Evolutionary conservation across 2,113 vertebrate genomes (phyloP).

Genomic region (Arvicanthis niloticus): DNA sequence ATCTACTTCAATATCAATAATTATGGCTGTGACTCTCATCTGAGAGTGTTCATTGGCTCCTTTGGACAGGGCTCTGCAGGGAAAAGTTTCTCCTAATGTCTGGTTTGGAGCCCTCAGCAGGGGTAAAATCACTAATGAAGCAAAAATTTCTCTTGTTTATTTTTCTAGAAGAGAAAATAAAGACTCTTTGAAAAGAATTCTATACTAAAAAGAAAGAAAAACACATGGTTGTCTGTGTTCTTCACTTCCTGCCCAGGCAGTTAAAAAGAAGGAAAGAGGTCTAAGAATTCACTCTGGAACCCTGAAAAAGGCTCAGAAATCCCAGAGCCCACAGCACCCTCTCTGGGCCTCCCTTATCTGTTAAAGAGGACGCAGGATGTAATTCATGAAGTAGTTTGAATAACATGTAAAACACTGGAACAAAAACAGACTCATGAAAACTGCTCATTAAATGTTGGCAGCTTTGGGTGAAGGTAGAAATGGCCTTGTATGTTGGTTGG

Average conservation of each 20-base stretch:
- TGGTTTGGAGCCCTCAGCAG: not conserved
- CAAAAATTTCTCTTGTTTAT: slow-evolving; percentile 67
- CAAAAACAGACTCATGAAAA: not conserved
- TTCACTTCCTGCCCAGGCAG: not conserved
- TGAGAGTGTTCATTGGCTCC: not conserved
- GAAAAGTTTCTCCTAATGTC: not conserved
- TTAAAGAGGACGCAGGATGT: not conserved
- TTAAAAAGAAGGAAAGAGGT: not conserved
- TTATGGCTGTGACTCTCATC: not conserved
- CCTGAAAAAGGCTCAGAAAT: not conserved
- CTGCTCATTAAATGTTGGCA: not conserved
- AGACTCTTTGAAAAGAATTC: slow-evolving; percentile 36
- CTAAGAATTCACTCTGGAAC: not conserved
- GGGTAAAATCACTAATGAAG: slow-evolving; percentile 42
- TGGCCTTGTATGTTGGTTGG: not conserved
- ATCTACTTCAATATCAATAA: slow-evolving; percentile 22
- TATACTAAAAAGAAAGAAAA: slow-evolving; percentile 49
- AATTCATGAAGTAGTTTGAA: not conserved
- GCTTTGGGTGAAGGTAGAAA: not conserved
- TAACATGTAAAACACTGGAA: not conserved
- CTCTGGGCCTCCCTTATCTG: not conserved
- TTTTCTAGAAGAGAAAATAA: slow-evolving; percentile 64
- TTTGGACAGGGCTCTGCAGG: not conserved
- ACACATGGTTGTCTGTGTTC: not conserved
- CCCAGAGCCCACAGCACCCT: not conserved